phyloP scores from a whole-genome alignment of 2,113 vertebrate species.

The Anoura caudifer region DNA sequence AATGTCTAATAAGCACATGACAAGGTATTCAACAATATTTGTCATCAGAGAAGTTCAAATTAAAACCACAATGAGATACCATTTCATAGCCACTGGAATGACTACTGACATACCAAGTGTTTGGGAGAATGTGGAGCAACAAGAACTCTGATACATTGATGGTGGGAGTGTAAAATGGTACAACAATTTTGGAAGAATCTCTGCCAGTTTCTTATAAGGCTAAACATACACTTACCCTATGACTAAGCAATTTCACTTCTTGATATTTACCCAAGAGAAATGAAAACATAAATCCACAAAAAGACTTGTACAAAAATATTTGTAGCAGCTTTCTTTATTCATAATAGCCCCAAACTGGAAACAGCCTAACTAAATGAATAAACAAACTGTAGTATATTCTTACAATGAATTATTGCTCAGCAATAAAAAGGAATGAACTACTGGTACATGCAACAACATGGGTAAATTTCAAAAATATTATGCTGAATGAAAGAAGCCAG shows the following conservation, averaged over 20 bases:
- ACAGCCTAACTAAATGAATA: conserved; percentile 36
- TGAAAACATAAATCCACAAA: conserved; percentile 50
- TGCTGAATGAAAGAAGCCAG: conserved; percentile 34
- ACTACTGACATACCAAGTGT: background rate
- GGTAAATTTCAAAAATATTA: conserved; percentile 33
- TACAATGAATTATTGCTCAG: conserved; percentile 32
- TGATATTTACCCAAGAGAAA: conserved; percentile 52
- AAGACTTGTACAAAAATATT: conserved; percentile 45
- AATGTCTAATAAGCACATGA: conserved; percentile 28
- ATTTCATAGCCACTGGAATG: background rate
- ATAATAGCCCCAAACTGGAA: conserved; percentile 42
- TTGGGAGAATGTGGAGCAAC: background rate
- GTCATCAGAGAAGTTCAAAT: conserved; percentile 28
- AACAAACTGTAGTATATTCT: conserved; percentile 24
- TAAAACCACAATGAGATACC: conserved; percentile 37
- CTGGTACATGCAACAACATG: background rate
- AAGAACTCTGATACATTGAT: background rate
- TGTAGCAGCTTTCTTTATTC: conserved; percentile 50
- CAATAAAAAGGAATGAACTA: conserved; percentile 14
- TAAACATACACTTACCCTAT: conserved; percentile 26
- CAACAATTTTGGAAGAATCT: background rate
- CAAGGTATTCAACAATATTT: conserved; percentile 11
- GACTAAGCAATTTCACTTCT: conserved; percentile 49
- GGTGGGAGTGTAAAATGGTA: background rate
- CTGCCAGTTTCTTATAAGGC: conserved; percentile 46